Evolutionary conservation across 2,797 vertebrate genomes (phyloP), one percentile per base, ranked within the genome.

Genomic region (Aeoliscus strigatus): DNA sequence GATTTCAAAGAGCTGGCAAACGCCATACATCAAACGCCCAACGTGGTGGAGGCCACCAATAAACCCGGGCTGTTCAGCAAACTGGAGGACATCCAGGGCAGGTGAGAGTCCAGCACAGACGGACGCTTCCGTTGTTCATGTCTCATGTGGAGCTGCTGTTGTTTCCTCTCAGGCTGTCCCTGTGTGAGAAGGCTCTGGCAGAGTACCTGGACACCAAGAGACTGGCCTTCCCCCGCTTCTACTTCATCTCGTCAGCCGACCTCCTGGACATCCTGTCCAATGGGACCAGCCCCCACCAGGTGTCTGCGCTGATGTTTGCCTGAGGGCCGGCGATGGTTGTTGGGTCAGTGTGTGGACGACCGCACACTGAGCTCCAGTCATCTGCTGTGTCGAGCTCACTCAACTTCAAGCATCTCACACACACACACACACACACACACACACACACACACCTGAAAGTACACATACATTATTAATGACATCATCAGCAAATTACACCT

Each of bases 161-260:
- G 13, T 68, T 71, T 40, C 74, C 69, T 51, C 46, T 3, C 81
- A 98, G 96, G 63, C 75, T 99, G 56, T 86, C 88, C 50, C 80
- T 95, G 1, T 99, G 95, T 83, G 93, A 97, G 79, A 98, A 98
- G 68, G 93, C 95, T 53, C 80, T 98, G 79, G 82, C 91, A 5
- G 93, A 97, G 58, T 97, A 99, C 68, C 84, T 99, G 59, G 94
- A 98, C 65, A 93, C 87, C 61, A 99, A 98, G 73, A 88, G 94
- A 7, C 80, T 98, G 49, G 89, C 91, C 27, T 99, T 99, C 62
- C 96, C 96, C 21, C 85, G 96, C 12, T 98, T 98, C 82, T 98
- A 97, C 78, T 99, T 99, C 73, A 90, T 98, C 70, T 98, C 96
- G 9, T 98, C 96, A 11, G 91, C 92, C 8, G 96, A 99, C 77